Conservation (phyloP, 2,797 vertebrate species). For the Pitangus sulphuratus region DNA sequence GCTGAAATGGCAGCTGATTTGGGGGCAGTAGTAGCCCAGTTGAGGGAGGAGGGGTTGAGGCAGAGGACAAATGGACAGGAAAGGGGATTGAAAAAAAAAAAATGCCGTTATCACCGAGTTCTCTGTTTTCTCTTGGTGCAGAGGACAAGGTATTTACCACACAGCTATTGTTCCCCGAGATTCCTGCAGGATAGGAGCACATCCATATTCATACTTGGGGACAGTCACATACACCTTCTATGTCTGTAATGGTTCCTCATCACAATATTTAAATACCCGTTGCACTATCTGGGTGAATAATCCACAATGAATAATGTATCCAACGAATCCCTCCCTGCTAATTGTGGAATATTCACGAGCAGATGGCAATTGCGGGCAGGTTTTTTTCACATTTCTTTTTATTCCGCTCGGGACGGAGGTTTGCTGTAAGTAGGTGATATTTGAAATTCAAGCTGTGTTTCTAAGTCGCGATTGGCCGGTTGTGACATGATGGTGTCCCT, state of each 20-base stretch:
- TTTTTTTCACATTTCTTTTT: slow-evolving; percentile 41
- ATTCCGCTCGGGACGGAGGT: background rate
- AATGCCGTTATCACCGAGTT: background rate
- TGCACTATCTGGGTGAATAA: slow-evolving; percentile 25
- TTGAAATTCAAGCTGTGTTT: slow-evolving; percentile 67
- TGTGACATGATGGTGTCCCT: slow-evolving; percentile 15
- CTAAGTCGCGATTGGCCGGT: background rate
- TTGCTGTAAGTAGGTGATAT: slow-evolving; percentile 33
- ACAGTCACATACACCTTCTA: background rate
- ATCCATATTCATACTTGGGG: background rate
- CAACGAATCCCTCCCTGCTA: slow-evolving; percentile 14
- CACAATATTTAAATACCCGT: background rate
- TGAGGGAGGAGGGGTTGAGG: background rate
- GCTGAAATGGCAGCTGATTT: background rate
- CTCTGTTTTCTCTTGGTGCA: background rate
- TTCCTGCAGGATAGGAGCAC: slow-evolving; percentile 21
- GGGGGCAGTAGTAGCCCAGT: background rate
- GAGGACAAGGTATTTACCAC: background rate
- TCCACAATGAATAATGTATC: slow-evolving; percentile 64
- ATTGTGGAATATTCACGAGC: slow-evolving; percentile 62
- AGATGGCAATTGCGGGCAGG: slow-evolving; percentile 56
- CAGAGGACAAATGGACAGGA: background rate
- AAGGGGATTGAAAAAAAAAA: background rate
- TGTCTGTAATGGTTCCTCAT: background rate
- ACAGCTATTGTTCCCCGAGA: background rate